Conservation (phyloP, 2,888 invertebrate species). For the Catocala nupta region DNA sequence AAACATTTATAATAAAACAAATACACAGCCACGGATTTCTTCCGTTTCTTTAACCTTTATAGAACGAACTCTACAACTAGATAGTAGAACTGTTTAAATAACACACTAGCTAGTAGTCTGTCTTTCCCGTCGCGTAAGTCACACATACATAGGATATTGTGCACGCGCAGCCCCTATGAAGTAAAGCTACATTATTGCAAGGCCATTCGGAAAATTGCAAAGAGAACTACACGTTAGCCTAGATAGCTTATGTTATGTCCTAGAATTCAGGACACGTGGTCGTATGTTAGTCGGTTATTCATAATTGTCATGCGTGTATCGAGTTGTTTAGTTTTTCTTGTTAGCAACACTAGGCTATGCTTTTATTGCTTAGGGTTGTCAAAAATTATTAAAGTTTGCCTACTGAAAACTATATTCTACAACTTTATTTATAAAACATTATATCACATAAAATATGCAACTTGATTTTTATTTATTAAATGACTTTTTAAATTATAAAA, state of each 20-base stretch:
- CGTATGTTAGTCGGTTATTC: constrained; percentile 33
- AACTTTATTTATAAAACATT: too few species aligned
- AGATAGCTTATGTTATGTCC: constrained; percentile 37
- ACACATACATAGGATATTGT: not conserved
- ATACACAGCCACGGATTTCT: too few species aligned
- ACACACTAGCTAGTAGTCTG: not conserved
- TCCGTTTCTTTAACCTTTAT: too few species aligned
- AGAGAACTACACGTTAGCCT: constrained; percentile 40
- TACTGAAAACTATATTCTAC: too few species aligned
- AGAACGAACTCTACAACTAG: too few species aligned
- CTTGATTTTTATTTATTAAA: too few species aligned
- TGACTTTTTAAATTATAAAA: too few species aligned
- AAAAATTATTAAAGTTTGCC: not conserved
- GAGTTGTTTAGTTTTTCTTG: constrained; percentile 31
- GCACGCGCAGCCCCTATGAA: constrained; percentile 23
- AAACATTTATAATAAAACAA: too few species aligned
- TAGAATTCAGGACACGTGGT: constrained; percentile 47
- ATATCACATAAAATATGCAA: not conserved
- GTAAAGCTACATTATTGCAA: constrained; percentile 35
- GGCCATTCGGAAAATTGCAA: constrained; percentile 54
- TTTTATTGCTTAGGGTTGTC: constrained; percentile 37
- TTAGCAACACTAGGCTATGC: constrained; percentile 38
- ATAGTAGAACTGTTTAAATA: too few species aligned
- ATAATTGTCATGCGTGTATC: constrained; percentile 39
- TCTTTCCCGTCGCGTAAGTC: not conserved